phyloP scores from a whole-genome alignment of 2,113 vertebrate genomes.

The Chionomys nivalis region DNA sequence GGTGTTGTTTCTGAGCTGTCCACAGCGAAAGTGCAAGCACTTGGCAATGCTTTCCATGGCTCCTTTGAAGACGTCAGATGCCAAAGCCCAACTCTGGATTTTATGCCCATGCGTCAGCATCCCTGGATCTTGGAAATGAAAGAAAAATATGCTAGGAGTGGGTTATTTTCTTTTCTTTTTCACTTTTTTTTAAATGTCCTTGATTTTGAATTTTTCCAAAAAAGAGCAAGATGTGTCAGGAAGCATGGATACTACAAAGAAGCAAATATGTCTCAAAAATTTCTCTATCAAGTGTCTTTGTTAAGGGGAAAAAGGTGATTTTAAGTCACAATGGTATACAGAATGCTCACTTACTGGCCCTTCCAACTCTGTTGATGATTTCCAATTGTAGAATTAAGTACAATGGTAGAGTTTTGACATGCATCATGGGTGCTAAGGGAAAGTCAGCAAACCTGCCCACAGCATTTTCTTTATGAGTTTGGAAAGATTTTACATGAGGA shows the following conservation, averaged over 20 bases:
- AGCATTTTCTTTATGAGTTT: constrained; percentile 5
- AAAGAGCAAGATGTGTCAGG: background rate
- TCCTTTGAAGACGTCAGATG: constrained; percentile 38
- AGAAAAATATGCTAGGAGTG: constrained; percentile 70
- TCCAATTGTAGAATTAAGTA: background rate
- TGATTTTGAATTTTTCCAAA: constrained; percentile 59
- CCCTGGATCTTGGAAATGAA: constrained; percentile 72
- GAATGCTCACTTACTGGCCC: background rate
- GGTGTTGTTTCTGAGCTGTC: constrained; percentile 4
- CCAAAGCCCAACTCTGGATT: constrained; percentile 35
- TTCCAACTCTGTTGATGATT: background rate
- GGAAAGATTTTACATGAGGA: constrained; percentile 9
- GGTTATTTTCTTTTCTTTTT: background rate
- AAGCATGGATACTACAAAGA: constrained; percentile 35
- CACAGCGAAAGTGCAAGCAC: constrained; percentile 7
- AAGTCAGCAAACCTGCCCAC: background rate
- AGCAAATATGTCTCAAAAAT: background rate
- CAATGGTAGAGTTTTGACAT: background rate
- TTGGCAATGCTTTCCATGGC: constrained; percentile 36
- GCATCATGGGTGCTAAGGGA: background rate
- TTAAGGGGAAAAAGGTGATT: background rate
- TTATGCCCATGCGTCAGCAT: constrained; percentile 22
- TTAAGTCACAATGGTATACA: background rate
- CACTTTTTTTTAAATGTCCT: background rate
- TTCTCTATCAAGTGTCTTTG: constrained; percentile 42